Conservation (phyloP, 92 coral and sea anemone genomes). For the Phenganax marumi region DNA sequence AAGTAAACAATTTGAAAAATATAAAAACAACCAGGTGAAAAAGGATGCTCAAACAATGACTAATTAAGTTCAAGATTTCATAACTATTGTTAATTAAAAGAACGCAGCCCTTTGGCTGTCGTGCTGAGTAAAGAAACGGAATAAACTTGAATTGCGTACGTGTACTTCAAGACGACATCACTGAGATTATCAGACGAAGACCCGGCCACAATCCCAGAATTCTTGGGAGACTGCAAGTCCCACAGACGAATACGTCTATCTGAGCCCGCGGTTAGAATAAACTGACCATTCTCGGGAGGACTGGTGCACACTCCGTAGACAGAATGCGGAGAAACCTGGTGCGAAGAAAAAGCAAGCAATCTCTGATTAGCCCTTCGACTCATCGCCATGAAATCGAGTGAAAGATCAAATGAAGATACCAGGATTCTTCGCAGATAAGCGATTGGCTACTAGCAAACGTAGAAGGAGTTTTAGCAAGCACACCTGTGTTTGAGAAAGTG, state of each 20-base stretch:
- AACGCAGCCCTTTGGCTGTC: too few species aligned
- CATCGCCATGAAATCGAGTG: too few species aligned
- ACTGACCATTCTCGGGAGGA: constrained; percentile 83
- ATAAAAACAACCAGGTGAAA: too few species aligned
- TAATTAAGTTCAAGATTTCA: too few species aligned
- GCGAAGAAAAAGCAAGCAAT: not conserved
- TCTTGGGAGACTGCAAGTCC: constrained; percentile 92
- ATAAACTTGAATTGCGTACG: constrained; percentile 48
- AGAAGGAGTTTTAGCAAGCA: not conserved
- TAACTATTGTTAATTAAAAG: too few species aligned
- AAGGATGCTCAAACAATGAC: not conserved
- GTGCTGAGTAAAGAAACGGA: not conserved
- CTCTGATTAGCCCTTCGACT: not conserved
- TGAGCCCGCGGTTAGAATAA: constrained; percentile 96
- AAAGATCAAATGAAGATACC: too few species aligned
- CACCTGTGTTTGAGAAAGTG: constrained; percentile 97
- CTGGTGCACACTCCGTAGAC: constrained; percentile 91
- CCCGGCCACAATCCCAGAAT: constrained; percentile 92
- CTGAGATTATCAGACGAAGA: constrained; percentile 90
- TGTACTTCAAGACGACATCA: constrained; percentile 87
- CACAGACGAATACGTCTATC: constrained; percentile 95
- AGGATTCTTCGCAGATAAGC: not conserved
- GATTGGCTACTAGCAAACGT: not conserved
- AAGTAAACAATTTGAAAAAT: not conserved
- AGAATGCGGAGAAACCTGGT: constrained; percentile 92